These are phyloP conservation scores for Pterobdella sp. DNA, from an alignment of 2,888 invertebrate genomes.

Conservation along the genomic window DNA sequence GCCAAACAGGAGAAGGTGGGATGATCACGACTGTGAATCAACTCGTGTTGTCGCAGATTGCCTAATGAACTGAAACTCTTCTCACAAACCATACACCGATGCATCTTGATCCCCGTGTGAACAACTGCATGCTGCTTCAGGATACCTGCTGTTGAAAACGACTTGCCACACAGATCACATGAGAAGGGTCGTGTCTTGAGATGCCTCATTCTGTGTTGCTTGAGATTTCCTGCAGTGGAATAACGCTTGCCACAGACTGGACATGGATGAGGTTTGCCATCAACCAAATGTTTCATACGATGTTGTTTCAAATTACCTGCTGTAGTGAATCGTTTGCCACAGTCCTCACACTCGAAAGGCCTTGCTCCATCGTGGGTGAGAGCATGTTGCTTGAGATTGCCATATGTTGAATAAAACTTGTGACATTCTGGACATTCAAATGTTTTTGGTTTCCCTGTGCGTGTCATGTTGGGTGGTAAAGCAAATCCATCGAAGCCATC, in stretches of 20 bases:
- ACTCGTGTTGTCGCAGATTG: slow-evolving; percentile 28
- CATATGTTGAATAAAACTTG: slow-evolving; percentile 31
- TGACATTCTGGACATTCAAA: slow-evolving; percentile 33
- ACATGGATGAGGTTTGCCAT: slow-evolving; percentile 27
- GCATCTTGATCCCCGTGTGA: slow-evolving; percentile 30
- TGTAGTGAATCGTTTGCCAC: slow-evolving; percentile 31
- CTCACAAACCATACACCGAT: slow-evolving; percentile 29
- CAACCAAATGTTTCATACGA: slow-evolving; percentile 23
- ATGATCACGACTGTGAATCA: slow-evolving; percentile 27
- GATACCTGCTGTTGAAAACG: slow-evolving; percentile 26
- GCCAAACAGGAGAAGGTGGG: slow-evolving; percentile 25
- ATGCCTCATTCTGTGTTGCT: slow-evolving; percentile 25
- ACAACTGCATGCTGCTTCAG: slow-evolving; percentile 26
- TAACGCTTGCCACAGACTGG: slow-evolving; percentile 26
- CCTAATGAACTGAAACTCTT: slow-evolving; percentile 30
- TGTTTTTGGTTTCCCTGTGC: slow-evolving; percentile 27
- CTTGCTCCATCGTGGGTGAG: slow-evolving; percentile 30
- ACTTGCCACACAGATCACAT: slow-evolving; percentile 27
- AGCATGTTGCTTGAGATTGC: slow-evolving; percentile 31
- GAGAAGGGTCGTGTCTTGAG: slow-evolving; percentile 28
- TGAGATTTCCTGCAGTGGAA: slow-evolving; percentile 27
- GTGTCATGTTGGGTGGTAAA: slow-evolving; percentile 19
- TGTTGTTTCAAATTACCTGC: slow-evolving; percentile 29
- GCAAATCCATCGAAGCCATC: slow-evolving; percentile 26
- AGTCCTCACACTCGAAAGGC: slow-evolving; percentile 33